Base-by-base conservation (phyloP, 1,140 invertebrate genomes). In the Drosophila mauritiana region DNA sequence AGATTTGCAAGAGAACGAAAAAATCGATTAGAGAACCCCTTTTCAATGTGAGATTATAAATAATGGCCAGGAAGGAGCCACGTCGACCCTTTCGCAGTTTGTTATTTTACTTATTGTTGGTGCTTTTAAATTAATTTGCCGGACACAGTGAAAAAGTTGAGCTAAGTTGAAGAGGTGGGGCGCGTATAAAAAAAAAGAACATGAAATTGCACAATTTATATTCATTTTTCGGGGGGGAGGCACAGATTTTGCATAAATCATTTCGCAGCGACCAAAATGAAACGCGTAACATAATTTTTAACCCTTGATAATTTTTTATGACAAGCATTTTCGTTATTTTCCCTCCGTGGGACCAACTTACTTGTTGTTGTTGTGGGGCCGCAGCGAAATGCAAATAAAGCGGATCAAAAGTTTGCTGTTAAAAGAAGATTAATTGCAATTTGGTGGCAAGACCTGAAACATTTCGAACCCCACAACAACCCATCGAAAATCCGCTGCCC, bases 251-350 rank as follows among this genome's bases (percentile, higher is more conserved):
- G 84, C 83, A 86, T 86, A 86, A 86, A 86, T 86, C 83, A 86
- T 86, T 86, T 89, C 79, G 52, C 75, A 76, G 83, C 82, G 74
- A 83, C 75, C 83, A 62, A 83, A 86, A 82, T 76, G 82, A 86
- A 89, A 89, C 79, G 83, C 84, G 83, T 83, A 79, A 83, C 83
- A 86, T 86, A 86, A 86, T 86, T 86, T 86, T 86, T 86, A 86
- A 89, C 83, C 83, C 83, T 86, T 86, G 84, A 86, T 86, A 83
- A 86, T 88, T 89, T 86, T 86, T 86, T 86, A 86, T 86, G 84
- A 86, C 83, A 86, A 86, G 84, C 83, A 80, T 86, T 86, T 86
- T 86, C 78, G 82, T 82, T 84, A 85, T 84, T 80, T 85, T 69
- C 39, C 73, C 53, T 25, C 27, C 46, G n/a, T 25, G 39, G 31